A percentile compares a stretch with the other conserved stretches of the same genome.
phyloP scores from a whole-genome alignment of 1,140 invertebrate genomes.

The Phocides pigmalion region DNA sequence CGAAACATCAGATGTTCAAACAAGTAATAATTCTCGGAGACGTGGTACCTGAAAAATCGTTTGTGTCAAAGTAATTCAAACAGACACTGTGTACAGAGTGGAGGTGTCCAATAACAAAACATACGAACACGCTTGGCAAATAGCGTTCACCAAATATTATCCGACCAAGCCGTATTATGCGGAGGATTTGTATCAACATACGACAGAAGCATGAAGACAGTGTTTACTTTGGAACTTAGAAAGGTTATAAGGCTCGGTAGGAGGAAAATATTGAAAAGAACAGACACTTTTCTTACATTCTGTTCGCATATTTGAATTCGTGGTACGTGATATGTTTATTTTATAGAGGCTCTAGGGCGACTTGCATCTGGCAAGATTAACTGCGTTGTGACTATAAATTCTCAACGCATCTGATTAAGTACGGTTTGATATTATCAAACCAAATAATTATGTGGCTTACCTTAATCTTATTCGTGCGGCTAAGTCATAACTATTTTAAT shows the following conservation, averaged over 20 bases:
- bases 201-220: constrained; percentile 56
- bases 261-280: constrained; percentile 50
- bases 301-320: constrained; percentile 36
- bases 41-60: constrained; percentile 56
- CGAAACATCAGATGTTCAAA: constrained; percentile 56
- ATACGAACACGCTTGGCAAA: constrained; percentile 78
- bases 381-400: neutral
- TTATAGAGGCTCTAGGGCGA: neutral
- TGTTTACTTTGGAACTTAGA: constrained; percentile 70
- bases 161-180: constrained; percentile 65
- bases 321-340: constrained; percentile 33
- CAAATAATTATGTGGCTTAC: constrained; percentile 6
- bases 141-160: constrained; percentile 75
- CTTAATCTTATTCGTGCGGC: constrained; percentile 5
- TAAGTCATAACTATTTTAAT: constrained; percentile 9
- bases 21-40: constrained; percentile 32
- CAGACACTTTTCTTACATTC: constrained; percentile 44
- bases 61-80: constrained; percentile 65
- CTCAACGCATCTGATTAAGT: neutral
- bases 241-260: constrained; percentile 50
- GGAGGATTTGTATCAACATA: constrained; percentile 68
- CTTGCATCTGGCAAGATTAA: constrained; percentile 14
- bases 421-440: constrained; percentile 9
- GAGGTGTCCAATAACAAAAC: constrained; percentile 77
- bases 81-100: constrained; percentile 61